Evolutionary conservation across 2,888 invertebrate species (phyloP).

Genomic region (Hydrotaea cyrtoneurina): DNA sequence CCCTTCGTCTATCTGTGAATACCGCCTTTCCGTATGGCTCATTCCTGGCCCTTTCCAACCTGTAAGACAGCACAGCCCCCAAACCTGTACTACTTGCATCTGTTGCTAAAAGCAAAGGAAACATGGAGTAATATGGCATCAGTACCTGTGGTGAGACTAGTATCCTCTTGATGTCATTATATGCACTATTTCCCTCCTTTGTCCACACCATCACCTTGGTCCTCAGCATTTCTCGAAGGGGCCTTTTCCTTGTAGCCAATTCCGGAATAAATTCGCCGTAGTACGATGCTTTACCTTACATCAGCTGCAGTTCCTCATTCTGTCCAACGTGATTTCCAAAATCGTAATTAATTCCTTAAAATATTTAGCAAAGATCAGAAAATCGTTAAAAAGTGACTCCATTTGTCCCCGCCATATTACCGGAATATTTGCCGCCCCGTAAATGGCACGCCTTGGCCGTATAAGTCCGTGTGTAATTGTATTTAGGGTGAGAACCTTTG

Average conservation of each 20-base stretch:
- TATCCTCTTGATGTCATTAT: not conserved
- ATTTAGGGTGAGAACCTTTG: constrained; percentile 46
- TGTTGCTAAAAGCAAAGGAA: constrained; percentile 38
- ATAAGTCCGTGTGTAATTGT: constrained; percentile 49
- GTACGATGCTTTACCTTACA: constrained; percentile 39
- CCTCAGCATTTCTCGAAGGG: constrained; percentile 32
- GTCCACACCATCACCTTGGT: constrained; percentile 2
- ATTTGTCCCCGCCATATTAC: constrained; percentile 53
- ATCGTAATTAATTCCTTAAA: constrained; percentile 7
- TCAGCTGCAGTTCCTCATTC: constrained; percentile 49
- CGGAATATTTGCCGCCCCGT: constrained; percentile 59
- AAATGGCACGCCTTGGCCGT: constrained; percentile 45
- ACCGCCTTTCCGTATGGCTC: constrained; percentile 47
- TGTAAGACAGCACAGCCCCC: constrained; percentile 34
- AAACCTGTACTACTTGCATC: constrained; percentile 29
- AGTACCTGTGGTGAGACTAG: constrained; percentile 29
- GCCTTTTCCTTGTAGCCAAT: not conserved
- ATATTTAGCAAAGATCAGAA: constrained; percentile 28
- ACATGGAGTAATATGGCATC: constrained; percentile 12
- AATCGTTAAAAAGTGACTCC: constrained; percentile 33
- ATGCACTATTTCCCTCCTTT: not conserved
- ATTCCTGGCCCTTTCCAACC: constrained; percentile 35
- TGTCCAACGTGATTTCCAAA: constrained; percentile 7
- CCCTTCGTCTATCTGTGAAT: constrained; percentile 58
- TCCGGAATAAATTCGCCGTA: constrained; percentile 34